Evolutionary conservation across 35 echinoderm and acorn worm species (phyloP).

Genomic region (Holothuria glaberrima): DNA sequence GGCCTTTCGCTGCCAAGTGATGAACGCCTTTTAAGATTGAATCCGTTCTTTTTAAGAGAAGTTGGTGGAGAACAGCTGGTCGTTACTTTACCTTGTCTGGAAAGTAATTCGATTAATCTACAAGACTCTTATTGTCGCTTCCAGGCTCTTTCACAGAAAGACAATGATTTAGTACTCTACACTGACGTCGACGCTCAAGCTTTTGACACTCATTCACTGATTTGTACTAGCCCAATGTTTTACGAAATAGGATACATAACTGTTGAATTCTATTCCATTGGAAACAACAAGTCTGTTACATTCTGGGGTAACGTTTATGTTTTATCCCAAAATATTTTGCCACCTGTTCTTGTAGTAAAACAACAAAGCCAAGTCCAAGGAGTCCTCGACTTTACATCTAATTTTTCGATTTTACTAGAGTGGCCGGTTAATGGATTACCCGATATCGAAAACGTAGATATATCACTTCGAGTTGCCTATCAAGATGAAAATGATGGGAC

Average conservation of each 20-base stretch:
- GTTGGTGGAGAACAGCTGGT: constrained; percentile 62
- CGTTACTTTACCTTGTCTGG: constrained; percentile 64
- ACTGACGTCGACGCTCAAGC: constrained; percentile 15
- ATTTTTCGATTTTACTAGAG: constrained; percentile 20
- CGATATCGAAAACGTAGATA: constrained; percentile 8
- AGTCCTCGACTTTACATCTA: constrained; percentile 41
- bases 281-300: constrained; percentile 32
- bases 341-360: background rate
- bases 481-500: background rate
- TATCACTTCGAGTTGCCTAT: background rate
- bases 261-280: constrained; percentile 47
- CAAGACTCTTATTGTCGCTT: constrained; percentile 59
- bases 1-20: constrained; percentile 66
- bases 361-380: constrained; percentile 10
- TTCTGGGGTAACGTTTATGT: constrained; percentile 59
- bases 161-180: too few relatives aligned
- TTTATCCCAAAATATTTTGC: constrained; percentile 54
- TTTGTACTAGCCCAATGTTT: constrained; percentile 68
- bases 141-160: background rate
- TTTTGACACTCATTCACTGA: constrained; percentile 30
- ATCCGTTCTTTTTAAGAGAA: constrained; percentile 65
- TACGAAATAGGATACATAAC: constrained; percentile 38
- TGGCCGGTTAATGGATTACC: constrained; percentile 41
- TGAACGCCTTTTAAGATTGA: constrained; percentile 52
- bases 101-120: background rate